phyloP scores from a whole-genome alignment of 2,888 invertebrate genomes.

The Eulithis prunata region DNA sequence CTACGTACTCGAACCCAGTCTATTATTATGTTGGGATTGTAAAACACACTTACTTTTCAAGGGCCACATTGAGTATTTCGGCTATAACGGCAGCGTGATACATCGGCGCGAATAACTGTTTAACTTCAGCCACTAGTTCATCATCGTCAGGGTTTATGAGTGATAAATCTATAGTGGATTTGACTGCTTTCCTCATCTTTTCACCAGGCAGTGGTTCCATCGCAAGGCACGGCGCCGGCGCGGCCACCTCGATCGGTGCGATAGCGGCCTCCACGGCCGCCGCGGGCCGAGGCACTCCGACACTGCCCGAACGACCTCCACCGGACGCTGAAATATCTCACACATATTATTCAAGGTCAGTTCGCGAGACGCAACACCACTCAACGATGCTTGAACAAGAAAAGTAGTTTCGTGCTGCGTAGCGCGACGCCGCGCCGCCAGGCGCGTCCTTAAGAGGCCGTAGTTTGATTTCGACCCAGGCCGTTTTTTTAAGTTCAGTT shows the following conservation, averaged over 20 bases:
- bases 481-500: no score
- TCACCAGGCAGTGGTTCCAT: constrained; percentile 63
- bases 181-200: constrained; percentile 63
- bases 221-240: constrained; percentile 40
- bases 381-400: no score
- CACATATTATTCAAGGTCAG: background rate
- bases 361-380: no score
- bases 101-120: constrained; percentile 59
- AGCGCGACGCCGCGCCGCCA: no score
- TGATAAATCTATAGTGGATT: constrained; percentile 62
- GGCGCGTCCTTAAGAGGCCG: no score
- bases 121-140: constrained; percentile 64
- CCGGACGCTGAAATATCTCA: constrained; percentile 36
- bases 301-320: constrained; percentile 64
- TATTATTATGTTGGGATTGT: background rate
- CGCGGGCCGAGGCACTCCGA: constrained; percentile 61
- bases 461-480: no score
- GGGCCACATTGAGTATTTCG: constrained; percentile 67
- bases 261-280: constrained; percentile 38
- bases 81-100: constrained; percentile 68
- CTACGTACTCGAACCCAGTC: no score
- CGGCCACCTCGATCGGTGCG: constrained; percentile 40
- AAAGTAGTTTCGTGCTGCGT: no score
- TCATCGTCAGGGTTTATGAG: constrained; percentile 65
- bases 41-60: constrained; percentile 66